Evolutionary conservation across 1,140 invertebrate genomes (phyloP), one percentile per base, ranked within the genome.

Genomic region (Drosophila dunni): DNA sequence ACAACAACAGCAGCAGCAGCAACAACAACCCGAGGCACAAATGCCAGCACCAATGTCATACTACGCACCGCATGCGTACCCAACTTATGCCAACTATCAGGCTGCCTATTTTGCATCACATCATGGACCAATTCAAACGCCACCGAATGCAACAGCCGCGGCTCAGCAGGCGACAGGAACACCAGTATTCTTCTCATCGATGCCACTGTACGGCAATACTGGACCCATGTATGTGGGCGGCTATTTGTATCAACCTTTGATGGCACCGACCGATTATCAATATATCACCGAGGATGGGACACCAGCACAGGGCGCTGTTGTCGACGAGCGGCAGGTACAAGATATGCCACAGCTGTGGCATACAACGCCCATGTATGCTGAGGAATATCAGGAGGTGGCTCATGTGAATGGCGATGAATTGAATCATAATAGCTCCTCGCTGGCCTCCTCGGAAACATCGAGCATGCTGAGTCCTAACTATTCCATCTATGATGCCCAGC

Each of bases 391-490:
- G 56, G 79, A 91, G 36, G 54, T 61, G 45, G 58, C 56, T 2
- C 67, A 71, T 40, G 71, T 48, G 13, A 72, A 78, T 69, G 76
- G 61, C 20, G 91, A 92, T 56, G 91, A 92, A 60, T 69, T 91
- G 1, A 92, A 92, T 63, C 91, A 92, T 20, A 92, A 92, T 57
- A 75, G 70, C 44, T 64, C 88, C 2, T 86, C 91, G 38, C 57
- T 91, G 64, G 75, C 78, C n/a, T 84, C 75, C 2, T 89, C 91
- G 24, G 83, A 86, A 48, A 89, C 83, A 7, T 91, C 91, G 6
- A 91, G 78, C 64, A 85, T 92, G 85, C 42, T 92, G 11, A 92
- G 91, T 74, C 91, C 91, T 33, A 92, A 77, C 46, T 92, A 91
- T 77, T 57, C 79, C 54, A 91, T 91, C 3, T 92, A 92, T 62